Conservation (phyloP, 2,888 invertebrate genomes). For the Microdon myrmicae region DNA sequence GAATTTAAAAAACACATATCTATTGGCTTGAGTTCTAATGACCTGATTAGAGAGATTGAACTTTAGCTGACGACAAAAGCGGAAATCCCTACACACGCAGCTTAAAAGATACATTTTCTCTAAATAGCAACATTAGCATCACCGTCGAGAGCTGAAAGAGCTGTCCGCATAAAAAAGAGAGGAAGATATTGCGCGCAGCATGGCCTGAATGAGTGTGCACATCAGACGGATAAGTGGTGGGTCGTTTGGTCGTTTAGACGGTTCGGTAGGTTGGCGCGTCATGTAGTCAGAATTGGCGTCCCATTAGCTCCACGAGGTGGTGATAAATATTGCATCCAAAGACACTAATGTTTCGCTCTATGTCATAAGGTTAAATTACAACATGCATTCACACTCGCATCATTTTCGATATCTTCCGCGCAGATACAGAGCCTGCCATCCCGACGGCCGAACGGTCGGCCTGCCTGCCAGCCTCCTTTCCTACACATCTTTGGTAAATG, state of each 20-base stretch:
- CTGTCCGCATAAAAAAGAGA: constrained; percentile 27
- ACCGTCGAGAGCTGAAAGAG: constrained; percentile 12
- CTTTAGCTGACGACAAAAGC: constrained; percentile 26
- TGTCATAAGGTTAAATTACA: constrained; percentile 61
- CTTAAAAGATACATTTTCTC: constrained; percentile 22
- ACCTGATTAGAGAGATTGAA: constrained; percentile 59
- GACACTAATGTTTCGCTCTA: constrained; percentile 58
- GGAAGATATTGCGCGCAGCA: no score
- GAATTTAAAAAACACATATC: constrained; percentile 14
- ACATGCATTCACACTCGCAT: constrained; percentile 58
- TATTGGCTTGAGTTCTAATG: constrained; percentile 57
- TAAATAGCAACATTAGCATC: constrained; percentile 38
- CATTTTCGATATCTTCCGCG: constrained; percentile 50
- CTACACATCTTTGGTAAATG: constrained; percentile 37
- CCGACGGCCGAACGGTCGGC: constrained; percentile 3
- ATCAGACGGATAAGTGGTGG: no score
- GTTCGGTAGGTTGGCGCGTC: constrained; percentile 9
- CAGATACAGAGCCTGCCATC: constrained; percentile 32
- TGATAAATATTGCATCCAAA: constrained; percentile 58
- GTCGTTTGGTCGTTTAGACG: no score
- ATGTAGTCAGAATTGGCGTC: constrained; percentile 40
- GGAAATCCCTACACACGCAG: constrained; percentile 35
- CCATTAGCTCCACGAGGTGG: constrained; percentile 55
- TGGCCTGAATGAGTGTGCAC: no score
- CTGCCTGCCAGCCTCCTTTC: constrained; percentile 5